phyloP scores from a whole-genome alignment of 1,140 invertebrate species.

The Drosophila guanche region DNA sequence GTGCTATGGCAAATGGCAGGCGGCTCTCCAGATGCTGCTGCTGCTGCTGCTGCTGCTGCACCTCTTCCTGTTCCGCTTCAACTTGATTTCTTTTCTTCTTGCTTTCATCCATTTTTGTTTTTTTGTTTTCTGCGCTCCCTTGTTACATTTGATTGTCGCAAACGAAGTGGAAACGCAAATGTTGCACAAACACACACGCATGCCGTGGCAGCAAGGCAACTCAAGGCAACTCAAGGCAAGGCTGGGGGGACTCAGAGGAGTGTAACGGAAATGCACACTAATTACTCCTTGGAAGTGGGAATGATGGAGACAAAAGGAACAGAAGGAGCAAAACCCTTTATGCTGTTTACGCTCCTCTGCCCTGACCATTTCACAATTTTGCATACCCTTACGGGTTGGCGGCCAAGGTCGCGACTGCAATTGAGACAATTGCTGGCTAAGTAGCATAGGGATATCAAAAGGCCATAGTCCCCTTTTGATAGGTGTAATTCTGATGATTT shows the following conservation, averaged over 20 bases:
- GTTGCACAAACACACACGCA: slow-evolving; percentile 40
- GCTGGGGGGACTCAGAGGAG: not conserved
- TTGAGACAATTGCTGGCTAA: too few species aligned
- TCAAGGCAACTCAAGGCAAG: too few species aligned
- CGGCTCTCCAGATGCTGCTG: slow-evolving; percentile 5
- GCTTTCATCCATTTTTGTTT: slow-evolving; percentile 39
- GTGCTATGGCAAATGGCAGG: slow-evolving; percentile 16
- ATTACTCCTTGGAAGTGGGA: slow-evolving; percentile 64
- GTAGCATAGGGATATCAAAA: too few species aligned
- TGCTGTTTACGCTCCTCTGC: slow-evolving; percentile 45
- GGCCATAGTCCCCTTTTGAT: too few species aligned
- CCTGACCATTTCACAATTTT: slow-evolving; percentile 41
- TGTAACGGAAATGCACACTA: slow-evolving; percentile 72
- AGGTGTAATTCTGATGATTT: too few species aligned
- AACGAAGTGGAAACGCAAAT: slow-evolving; percentile 80
- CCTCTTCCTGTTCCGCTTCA: not conserved
- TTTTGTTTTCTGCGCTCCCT: slow-evolving; percentile 44
- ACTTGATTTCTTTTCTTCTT: slow-evolving; percentile 14
- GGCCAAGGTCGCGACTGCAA: too few species aligned
- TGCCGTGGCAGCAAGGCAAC: not conserved
- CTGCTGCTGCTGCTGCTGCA: not conserved
- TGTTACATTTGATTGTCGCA: slow-evolving; percentile 78
- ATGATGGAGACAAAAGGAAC: not conserved
- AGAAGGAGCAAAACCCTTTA: slow-evolving; percentile 45
- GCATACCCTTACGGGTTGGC: slow-evolving; percentile 15